Evolutionary conservation across 2,888 invertebrate species (phyloP).

Genomic region (Spilosoma lubricipeda): DNA sequence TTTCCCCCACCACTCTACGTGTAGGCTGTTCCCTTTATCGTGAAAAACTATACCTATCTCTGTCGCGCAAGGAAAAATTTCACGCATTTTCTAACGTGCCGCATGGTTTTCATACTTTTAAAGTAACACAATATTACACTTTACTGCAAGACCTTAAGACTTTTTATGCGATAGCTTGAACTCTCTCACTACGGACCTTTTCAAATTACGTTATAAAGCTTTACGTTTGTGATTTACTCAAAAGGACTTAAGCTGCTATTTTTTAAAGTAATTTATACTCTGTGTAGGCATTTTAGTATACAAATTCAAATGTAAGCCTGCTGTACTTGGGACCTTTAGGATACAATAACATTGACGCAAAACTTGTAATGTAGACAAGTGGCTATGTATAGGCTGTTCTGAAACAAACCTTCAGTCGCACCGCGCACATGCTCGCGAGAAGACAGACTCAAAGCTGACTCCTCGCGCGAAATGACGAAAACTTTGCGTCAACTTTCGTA

Average conservation of each 20-base stretch:
- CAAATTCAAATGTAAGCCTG: background rate
- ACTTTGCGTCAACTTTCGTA: conserved; percentile 78
- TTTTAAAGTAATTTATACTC: conserved; percentile 7
- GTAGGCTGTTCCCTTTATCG: conserved; percentile 84
- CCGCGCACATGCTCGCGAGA: conserved; percentile 78
- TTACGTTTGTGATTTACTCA: conserved; percentile 22
- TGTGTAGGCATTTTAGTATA: conserved; percentile 9
- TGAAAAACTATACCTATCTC: conserved; percentile 80
- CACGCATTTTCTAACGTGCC: conserved; percentile 70
- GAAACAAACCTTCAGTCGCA: conserved; percentile 78
- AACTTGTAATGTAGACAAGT: conserved; percentile 82
- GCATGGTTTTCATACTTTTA: conserved; percentile 65
- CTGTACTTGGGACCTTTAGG: conserved; percentile 47
- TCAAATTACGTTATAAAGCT: conserved; percentile 31
- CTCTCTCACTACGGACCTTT: conserved; percentile 52
- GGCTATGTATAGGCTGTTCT: conserved; percentile 74
- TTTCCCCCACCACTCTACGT: conserved; percentile 78
- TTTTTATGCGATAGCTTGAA: conserved; percentile 38
- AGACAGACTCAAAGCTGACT: conserved; percentile 61
- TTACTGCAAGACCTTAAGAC: conserved; percentile 39
- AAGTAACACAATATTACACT: conserved; percentile 49
- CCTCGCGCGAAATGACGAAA: conserved; percentile 71
- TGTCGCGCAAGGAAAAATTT: conserved; percentile 80
- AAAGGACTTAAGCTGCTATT: conserved; percentile 24
- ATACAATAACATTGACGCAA: conserved; percentile 53